Base-by-base conservation (phyloP, 2,888 invertebrate species). In the Harpalus rufipes region DNA sequence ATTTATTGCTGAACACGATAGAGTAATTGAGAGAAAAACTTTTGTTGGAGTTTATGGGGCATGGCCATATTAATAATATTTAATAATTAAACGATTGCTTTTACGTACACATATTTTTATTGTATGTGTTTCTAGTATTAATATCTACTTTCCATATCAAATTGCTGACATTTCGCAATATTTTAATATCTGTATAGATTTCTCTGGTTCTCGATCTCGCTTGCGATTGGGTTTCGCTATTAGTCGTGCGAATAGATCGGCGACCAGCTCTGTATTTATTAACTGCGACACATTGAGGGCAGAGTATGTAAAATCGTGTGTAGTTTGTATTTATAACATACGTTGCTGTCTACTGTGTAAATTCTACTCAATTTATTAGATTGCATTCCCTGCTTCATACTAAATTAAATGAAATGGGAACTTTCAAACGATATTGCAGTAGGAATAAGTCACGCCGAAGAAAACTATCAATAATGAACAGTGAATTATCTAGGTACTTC, bases 281-380 rank as follows among this genome's bases (percentile, higher is more conserved):
- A 51, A 51, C 44, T 8, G 44, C 8, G 44, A 51, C 44, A 51
- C 12, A 51, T 51, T 51, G 44, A 51, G 44, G 44, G 44, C 44
- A 51, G 44, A 51, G 44, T 51, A 51, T 51, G 44, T 51, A 51
- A 51, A 51, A 51, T 51, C 44, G 44, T 10, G 44, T 51, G 44
- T 51, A 51, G 44, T 12, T 51, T 51, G 44, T 51, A 51, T 51
- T 51, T 51, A 51, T 51, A 51, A 51, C 44, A 51, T 51, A 51
- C 44, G 44, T 51, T 51, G 12, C 44, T 51, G 44, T 51, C 44
- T 51, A 51, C 44, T 51, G 44, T 51, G 44, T 51, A 51, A 51
- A 51, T 51, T 51, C 44, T 51, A 51, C 44, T 51, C 44, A 51
- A 51, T 51, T 51, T 51, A 51, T 51, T 51, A 51, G 44, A 51